A percentile compares a stretch with the other conserved stretches of the same genome.
These are phyloP conservation scores for Thymelicus acteon DNA, from an alignment of 2,888 invertebrate species.

Conservation along the genomic window DNA sequence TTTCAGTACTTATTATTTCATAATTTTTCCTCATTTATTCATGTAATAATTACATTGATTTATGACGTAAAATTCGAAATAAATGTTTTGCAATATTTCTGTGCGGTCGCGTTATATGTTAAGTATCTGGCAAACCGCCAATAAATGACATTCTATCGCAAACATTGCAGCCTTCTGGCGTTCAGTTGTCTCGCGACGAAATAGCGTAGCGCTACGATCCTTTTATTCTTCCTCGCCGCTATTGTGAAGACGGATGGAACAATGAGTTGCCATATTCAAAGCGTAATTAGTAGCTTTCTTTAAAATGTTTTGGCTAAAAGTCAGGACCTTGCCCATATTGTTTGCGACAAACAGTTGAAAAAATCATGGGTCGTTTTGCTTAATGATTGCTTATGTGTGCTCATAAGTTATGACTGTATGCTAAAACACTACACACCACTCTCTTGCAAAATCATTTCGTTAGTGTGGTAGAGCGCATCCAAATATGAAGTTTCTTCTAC, in stretches of 20 bases:
- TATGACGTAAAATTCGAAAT: not conserved
- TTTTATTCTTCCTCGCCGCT: conserved; percentile 19
- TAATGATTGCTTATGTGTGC: not conserved
- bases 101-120: conserved; percentile 49
- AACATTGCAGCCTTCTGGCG: conserved; percentile 56
- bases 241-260: conserved; percentile 27
- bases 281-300: conserved; percentile 19
- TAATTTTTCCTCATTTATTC: no score
- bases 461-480: no score
- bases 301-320: conserved; percentile 12
- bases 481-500: no score
- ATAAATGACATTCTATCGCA: conserved; percentile 47
- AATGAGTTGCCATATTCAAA: conserved; percentile 33
- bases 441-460: no score
- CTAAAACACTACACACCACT: not conserved
- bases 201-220: not conserved
- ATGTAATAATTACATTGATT: not conserved
- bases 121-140: conserved; percentile 62
- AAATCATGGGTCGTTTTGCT: not conserved
- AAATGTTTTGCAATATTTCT: conserved; percentile 47
- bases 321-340: conserved; percentile 3
- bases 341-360: not conserved
- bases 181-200: conserved; percentile 50
- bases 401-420: not conserved
- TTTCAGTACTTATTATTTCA: no score